These are phyloP conservation scores for Athalia circularis DNA, from an alignment of 2,888 invertebrate species.

Conservation along the genomic window DNA sequence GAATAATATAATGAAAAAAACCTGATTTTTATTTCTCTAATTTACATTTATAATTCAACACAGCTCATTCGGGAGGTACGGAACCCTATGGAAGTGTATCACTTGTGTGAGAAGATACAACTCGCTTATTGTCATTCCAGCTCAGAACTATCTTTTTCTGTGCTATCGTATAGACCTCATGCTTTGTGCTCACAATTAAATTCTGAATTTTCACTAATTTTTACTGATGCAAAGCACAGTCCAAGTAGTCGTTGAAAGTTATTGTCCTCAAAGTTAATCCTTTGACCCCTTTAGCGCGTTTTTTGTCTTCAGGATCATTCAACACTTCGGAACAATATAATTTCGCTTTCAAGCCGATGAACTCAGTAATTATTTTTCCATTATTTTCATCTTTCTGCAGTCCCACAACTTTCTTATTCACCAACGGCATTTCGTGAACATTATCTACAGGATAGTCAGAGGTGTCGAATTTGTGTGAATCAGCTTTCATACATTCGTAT, in stretches of 20 bases:
- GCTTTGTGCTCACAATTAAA: conserved; percentile 19
- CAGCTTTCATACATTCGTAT: conserved; percentile 59
- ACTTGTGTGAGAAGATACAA: conserved; percentile 2
- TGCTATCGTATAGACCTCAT: conserved; percentile 25
- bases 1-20: background rate
- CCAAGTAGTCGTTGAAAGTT: conserved; percentile 23
- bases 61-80: background rate
- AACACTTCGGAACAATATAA: conserved; percentile 52
- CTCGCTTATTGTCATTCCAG: conserved; percentile 28
- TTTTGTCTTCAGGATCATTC: conserved; percentile 37
- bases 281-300: conserved; percentile 47
- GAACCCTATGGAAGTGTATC: conserved; percentile 29
- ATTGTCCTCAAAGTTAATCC: conserved; percentile 13
- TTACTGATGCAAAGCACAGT: conserved; percentile 13
- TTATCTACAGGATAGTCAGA: conserved; percentile 56
- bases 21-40: background rate
- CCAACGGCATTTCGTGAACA: conserved; percentile 55
- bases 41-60: background rate
- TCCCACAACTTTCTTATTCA: conserved; percentile 61
- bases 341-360: conserved; percentile 61
- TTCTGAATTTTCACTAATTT: conserved; percentile 19
- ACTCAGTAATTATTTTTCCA: conserved; percentile 59
- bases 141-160: conserved; percentile 32
- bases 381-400: conserved; percentile 63
- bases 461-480: conserved; percentile 64